Base-by-base conservation (phyloP, 2,797 vertebrate genomes). In the Mormyrus proboscirostris region DNA sequence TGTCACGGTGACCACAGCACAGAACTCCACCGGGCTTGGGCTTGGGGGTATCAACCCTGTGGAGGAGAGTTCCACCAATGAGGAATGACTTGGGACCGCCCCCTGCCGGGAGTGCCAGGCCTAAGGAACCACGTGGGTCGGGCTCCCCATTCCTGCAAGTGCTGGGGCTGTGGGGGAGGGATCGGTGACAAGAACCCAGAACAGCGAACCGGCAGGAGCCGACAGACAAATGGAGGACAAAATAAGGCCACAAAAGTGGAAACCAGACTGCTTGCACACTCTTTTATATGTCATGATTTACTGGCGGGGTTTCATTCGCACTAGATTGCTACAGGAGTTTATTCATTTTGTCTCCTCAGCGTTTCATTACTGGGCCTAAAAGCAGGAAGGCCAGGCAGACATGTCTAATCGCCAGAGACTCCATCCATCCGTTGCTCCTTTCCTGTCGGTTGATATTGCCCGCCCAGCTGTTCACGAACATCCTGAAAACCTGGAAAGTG, bases 221-320 rank as follows among this genome's bases (percentile, higher is more conserved):
- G 93, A 53, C 93, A 94, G 95, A 93, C 93, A 92, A 95, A 96
- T 95, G 95, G 94, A 92, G 93, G 90, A 73, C 90, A 85, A 92
- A 90, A 69, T 86, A 55, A 93, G 91, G 93, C 79, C 92, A 89
- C 79, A 94, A 92, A 94, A 95, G 94, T 95, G 96, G 96, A 95
- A 96, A 97, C 95, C 93, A 95, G 94, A 96, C 95, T 96, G 98
- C 96, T 98, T 97, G 98, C 97, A 97, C 97, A 95, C 96, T 95
- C 97, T 99, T 99, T 99, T 99, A 98, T 99, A 99, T 97, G 98
- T 98, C 98, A 98, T 98, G 97, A 98, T 98, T 97, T 96, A 96
- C 97, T 96, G 97, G 98, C 96, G 96, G 95, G 95, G 90, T 97
- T 98, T 97, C 93, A 95, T 98, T 97, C 95, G 97, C 98, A 97